Percentiles rank a stretch among this genome's conserved stretches.
Conservation (phyloP, 2,797 vertebrate genomes). For the Crax fasciolata region DNA sequence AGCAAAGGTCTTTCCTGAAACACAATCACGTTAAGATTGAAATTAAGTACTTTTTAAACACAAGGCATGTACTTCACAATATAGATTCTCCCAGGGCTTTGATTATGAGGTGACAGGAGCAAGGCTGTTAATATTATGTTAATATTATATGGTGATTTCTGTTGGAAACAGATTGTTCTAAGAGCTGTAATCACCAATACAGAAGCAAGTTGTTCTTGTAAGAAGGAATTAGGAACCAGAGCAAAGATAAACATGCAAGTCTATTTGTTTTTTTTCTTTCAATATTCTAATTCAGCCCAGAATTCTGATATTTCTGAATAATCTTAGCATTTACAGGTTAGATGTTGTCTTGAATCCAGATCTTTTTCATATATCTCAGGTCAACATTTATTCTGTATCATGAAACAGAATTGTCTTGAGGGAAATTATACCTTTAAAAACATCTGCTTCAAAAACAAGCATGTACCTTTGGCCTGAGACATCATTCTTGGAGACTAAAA, state of each 20-base stretch:
- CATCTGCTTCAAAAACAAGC: background rate
- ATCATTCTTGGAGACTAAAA: background rate
- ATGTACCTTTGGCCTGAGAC: background rate
- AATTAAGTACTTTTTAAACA: slow-evolving; percentile 47
- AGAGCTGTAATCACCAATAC: background rate
- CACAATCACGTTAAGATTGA: background rate
- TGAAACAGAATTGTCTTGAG: background rate
- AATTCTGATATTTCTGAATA: background rate
- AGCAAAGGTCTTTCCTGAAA: slow-evolving; percentile 22
- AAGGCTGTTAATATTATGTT: slow-evolving; percentile 37
- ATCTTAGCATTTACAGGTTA: background rate
- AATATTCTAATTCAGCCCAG: background rate
- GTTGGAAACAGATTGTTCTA: slow-evolving; percentile 33
- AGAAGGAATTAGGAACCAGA: background rate
- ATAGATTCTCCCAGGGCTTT: slow-evolving; percentile 25
- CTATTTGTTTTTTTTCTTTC: background rate
- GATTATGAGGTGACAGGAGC: slow-evolving; percentile 22
- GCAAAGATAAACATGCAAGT: background rate
- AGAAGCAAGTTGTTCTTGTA: slow-evolving; percentile 19
- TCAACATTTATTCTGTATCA: background rate
- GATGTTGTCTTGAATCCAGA: background rate
- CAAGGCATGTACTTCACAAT: background rate
- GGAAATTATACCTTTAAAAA: background rate
- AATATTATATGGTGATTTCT: slow-evolving; percentile 19
- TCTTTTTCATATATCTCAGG: background rate